Conservation (phyloP, 2,113 vertebrate genomes). For the Podarcis muralis region DNA sequence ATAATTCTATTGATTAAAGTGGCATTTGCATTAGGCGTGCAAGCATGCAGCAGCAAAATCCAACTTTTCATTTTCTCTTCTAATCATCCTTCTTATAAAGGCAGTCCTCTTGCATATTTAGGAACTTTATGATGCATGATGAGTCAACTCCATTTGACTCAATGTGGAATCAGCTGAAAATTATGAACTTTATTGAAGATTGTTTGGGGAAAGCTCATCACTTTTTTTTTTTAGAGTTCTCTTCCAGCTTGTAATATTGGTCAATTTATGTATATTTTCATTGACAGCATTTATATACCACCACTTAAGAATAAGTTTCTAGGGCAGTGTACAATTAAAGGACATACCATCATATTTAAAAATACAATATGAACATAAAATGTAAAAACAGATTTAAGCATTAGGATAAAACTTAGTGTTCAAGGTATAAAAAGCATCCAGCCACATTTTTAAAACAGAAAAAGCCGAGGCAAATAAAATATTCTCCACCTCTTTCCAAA, state of each 20-base stretch:
- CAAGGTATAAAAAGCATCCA: background rate
- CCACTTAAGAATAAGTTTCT: background rate
- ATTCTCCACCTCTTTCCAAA: too few relatives aligned
- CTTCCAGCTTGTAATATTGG: background rate
- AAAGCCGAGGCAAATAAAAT: background rate
- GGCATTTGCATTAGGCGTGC: slow-evolving; percentile 29
- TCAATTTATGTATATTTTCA: background rate
- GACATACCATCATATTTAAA: background rate
- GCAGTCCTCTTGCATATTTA: slow-evolving; percentile 16
- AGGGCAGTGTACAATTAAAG: background rate
- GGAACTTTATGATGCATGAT: slow-evolving; percentile 4
- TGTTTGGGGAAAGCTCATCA: background rate
- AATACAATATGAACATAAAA: background rate
- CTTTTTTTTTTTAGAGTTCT: background rate
- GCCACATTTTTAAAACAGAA: background rate
- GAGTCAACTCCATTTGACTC: background rate
- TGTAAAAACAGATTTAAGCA: background rate
- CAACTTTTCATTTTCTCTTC: background rate
- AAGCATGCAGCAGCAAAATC: background rate
- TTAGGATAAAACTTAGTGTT: background rate
- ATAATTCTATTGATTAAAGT: slow-evolving; percentile 15
- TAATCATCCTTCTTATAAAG: background rate
- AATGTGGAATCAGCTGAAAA: background rate
- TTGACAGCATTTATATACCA: background rate
- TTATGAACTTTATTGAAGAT: background rate